Conservation (phyloP, 2,888 invertebrate species). For the Embidobia sp. region DNA sequence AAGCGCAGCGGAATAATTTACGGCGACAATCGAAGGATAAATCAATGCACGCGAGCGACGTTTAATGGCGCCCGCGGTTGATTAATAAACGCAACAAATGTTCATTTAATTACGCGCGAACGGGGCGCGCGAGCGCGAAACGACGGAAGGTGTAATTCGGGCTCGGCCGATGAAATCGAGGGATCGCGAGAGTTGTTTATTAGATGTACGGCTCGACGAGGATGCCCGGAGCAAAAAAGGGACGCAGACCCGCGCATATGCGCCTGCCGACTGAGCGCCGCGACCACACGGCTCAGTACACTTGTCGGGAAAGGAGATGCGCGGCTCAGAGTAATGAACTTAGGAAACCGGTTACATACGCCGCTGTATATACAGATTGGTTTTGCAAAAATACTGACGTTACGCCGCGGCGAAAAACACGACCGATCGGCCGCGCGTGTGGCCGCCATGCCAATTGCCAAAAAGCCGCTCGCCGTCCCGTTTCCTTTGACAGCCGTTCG, state of each 20-base stretch:
- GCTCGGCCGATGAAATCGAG: slow-evolving; percentile 28
- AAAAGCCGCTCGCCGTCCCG: no score
- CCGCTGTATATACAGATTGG: slow-evolving; percentile 74
- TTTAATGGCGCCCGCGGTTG: slow-evolving; percentile 30
- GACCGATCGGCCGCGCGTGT: slow-evolving; percentile 45
- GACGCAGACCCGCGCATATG: slow-evolving; percentile 69
- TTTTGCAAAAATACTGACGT: slow-evolving; percentile 71
- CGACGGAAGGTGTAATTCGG: slow-evolving; percentile 18
- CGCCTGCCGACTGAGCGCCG: slow-evolving; percentile 67
- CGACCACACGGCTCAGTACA: slow-evolving; percentile 70
- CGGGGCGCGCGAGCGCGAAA: slow-evolving; percentile 17
- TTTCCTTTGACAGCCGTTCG: no score
- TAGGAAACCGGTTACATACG: slow-evolving; percentile 80
- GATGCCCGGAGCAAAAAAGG: slow-evolving; percentile 68
- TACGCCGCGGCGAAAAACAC: slow-evolving; percentile 58
- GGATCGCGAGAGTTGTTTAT: slow-evolving; percentile 17
- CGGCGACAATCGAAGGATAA: slow-evolving; percentile 14
- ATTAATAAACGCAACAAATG: slow-evolving; percentile 44
- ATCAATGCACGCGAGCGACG: slow-evolving; percentile 17
- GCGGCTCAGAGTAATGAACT: slow-evolving; percentile 80
- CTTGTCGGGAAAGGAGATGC: slow-evolving; percentile 80
- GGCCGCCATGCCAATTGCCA: slow-evolving; percentile 25
- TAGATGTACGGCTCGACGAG: slow-evolving; percentile 39
- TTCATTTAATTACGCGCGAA: slow-evolving; percentile 43
- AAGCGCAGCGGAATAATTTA: slow-evolving; percentile 32